phyloP scores from a whole-genome alignment of 2,113 vertebrate genomes.

The Antennarius striatus region DNA sequence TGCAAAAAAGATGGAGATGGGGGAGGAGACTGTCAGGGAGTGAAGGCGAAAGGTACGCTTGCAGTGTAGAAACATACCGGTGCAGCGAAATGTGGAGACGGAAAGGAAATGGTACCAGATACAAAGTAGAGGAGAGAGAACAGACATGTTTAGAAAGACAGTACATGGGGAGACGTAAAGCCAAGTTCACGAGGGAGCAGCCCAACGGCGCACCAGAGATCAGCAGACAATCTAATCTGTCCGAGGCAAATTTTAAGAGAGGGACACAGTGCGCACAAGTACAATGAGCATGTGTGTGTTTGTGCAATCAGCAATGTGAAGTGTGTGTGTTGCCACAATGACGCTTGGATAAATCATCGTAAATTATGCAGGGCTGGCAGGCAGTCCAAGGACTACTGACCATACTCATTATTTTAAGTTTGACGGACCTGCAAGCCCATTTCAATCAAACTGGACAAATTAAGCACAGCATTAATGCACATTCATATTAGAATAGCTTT shows the following conservation, averaged over 20 bases:
- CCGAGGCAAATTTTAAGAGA: constrained; percentile 28
- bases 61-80: not conserved
- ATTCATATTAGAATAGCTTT: constrained; percentile 57
- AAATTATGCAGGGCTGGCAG: not conserved
- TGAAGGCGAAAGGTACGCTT: not conserved
- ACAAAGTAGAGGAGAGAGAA: constrained; percentile 15
- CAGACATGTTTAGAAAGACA: constrained; percentile 18
- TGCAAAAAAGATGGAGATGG: constrained; percentile 55
- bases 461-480: constrained; percentile 38
- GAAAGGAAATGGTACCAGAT: constrained; percentile 18
- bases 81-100: constrained; percentile 24
- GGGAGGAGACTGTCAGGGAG: constrained; percentile 42
- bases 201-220: constrained; percentile 46
- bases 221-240: constrained; percentile 40
- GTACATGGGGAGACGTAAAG: not conserved
- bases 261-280: constrained; percentile 4
- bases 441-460: constrained; percentile 34
- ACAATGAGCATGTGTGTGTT: not conserved
- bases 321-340: not conserved
- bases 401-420: constrained; percentile 1
- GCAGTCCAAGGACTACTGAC: not conserved
- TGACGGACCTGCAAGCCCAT: not conserved
- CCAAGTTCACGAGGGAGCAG: constrained; percentile 56
- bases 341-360: not conserved
- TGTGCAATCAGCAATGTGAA: not conserved